Evolutionary conservation across 2,888 invertebrate species (phyloP).

Genomic region (Panzeria rudis): DNA sequence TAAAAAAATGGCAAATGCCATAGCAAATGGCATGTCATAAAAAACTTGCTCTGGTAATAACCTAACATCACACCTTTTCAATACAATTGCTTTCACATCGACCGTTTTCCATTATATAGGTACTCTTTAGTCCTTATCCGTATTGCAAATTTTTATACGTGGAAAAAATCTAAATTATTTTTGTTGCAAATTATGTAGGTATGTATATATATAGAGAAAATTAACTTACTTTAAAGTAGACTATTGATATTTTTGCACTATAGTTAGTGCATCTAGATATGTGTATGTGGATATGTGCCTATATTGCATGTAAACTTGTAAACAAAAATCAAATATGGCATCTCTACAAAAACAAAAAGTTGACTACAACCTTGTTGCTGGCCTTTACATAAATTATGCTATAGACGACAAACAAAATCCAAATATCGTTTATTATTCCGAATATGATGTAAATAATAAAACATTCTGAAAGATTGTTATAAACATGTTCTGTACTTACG

Average conservation of each 20-base stretch:
- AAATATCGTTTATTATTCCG: neutral
- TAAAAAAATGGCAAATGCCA: too few species aligned
- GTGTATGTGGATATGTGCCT: neutral
- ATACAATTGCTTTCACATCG: too few species aligned
- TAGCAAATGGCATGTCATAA: too few species aligned
- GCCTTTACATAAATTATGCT: conserved; percentile 45
- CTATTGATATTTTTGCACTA: neutral
- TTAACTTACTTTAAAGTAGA: too few species aligned
- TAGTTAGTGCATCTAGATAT: neutral
- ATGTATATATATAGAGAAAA: neutral
- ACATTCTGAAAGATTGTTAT: neutral
- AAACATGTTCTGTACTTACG: conserved; percentile 71
- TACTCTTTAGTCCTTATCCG: too few species aligned
- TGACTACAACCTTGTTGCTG: conserved; percentile 60
- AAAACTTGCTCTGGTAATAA: too few species aligned
- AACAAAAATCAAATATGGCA: conserved; percentile 44
- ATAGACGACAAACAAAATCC: neutral
- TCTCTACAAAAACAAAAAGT: conserved; percentile 37
- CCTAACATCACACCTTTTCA: too few species aligned
- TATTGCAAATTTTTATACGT: too few species aligned
- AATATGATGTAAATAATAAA: neutral
- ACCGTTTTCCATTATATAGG: too few species aligned
- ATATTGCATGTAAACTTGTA: neutral
- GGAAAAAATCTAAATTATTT: too few species aligned
- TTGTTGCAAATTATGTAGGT: too few species aligned